Base-by-base conservation (phyloP, 2,113 vertebrate genomes). In the Callionymus lyra region DNA sequence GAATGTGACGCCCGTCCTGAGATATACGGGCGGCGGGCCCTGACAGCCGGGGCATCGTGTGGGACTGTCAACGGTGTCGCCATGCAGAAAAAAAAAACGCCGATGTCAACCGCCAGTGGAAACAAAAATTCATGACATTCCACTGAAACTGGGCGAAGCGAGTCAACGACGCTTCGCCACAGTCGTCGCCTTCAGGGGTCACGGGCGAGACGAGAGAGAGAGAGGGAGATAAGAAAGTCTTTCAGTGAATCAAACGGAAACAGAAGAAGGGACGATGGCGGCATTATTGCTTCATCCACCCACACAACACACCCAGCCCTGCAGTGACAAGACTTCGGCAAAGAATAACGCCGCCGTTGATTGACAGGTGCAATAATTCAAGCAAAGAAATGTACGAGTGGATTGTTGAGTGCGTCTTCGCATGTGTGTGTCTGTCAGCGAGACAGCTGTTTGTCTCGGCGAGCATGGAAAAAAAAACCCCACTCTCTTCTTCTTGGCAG, bases 381-480 rank as follows among this genome's bases (percentile, higher is more conserved):
- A 42, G 42, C 50, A 18, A 45, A 44, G 53, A 41, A 69, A 69
- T 65, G 62, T 45, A 68, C 62, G 42, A 55, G 59, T 51, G 38
- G 38, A 39, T 57, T 38, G 12, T 50, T 50, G 44, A 27, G 50
- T 53, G 41, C 43, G 41, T 38, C 37, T 39, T n/a, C 17, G 34
- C 17, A 38, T 34, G 34, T 9, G 31, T 42, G 27, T 47, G 12
- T 50, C 10, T 53, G 63, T 59, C 53, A 57, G 31, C 8, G 16
- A 9, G 69, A 58, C 60, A 60, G 66, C 58, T 76, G 71, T 68
- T 70, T 72, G 57, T 27, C 21, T 27, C 21, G 8, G 21, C 37
- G 27, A 58, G 48, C 56, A 65, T 53, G 53, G 70, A 65, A 60
- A 42, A 21, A 47, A 21, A 52, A 56, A 53, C 44, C 53, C 21